These are phyloP conservation scores for Agrochola litura DNA, from an alignment of 2,888 invertebrate species.

Conservation along the genomic window DNA sequence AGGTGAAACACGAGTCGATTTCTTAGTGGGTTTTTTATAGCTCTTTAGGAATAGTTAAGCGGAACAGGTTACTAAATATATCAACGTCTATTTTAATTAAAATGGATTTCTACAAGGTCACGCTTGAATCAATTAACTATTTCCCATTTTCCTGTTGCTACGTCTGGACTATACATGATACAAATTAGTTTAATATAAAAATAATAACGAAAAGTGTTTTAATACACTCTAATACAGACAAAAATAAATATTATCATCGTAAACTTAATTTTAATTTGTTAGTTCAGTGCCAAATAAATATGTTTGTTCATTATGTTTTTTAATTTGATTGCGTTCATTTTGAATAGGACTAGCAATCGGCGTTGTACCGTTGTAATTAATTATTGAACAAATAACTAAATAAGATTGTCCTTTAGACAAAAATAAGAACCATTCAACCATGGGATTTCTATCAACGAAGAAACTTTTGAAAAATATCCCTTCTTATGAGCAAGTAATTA, in stretches of 20 bases:
- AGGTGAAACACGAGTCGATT: no score
- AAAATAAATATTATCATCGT: slow-evolving; percentile 24
- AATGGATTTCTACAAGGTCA: no score
- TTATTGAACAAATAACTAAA: neutral
- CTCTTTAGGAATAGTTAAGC: no score
- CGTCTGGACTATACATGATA: neutral
- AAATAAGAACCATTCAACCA: neutral
- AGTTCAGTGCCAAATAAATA: neutral
- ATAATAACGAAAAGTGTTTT: slow-evolving; percentile 11
- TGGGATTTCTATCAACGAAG: neutral
- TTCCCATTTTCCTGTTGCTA: no score
- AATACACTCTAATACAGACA: neutral
- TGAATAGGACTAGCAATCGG: neutral
- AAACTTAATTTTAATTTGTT: slow-evolving; percentile 7
- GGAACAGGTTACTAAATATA: no score
- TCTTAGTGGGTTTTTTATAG: no score
- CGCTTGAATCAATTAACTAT: no score
- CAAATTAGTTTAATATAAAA: slow-evolving; percentile 9
- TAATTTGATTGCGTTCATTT: neutral
- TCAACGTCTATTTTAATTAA: no score
- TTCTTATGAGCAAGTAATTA: neutral
- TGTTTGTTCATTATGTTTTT: neutral
- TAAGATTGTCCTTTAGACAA: neutral
- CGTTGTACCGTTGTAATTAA: neutral
- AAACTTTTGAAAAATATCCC: neutral